These are phyloP conservation scores for Drosophila macrothrix DNA, from an alignment of 2,888 invertebrate genomes.

Conservation along the genomic window DNA sequence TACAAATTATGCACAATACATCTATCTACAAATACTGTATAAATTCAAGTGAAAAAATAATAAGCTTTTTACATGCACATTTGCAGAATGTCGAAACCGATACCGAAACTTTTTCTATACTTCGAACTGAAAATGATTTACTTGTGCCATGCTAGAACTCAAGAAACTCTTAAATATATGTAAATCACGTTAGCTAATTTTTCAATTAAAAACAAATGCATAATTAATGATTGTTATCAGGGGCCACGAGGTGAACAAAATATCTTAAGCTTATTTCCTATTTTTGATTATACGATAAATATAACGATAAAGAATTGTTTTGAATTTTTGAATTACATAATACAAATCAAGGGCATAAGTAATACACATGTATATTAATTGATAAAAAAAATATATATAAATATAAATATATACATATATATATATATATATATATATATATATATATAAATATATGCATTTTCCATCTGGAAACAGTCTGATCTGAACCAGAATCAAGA, in stretches of 20 bases:
- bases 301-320: background rate
- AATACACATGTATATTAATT: background rate
- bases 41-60: constrained; percentile 24
- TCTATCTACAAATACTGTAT: constrained; percentile 20
- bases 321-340: background rate
- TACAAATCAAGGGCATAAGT: background rate
- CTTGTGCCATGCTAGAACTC: constrained; percentile 44
- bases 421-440: background rate
- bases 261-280: background rate
- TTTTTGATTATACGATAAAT: background rate
- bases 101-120: constrained; percentile 19
- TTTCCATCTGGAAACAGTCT: constrained; percentile 4
- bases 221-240: constrained; percentile 9
- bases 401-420: background rate
- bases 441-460: background rate
- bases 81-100: constrained; percentile 5
- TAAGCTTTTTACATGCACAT: constrained; percentile 23
- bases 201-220: constrained; percentile 6
- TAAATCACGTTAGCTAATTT: constrained; percentile 22
- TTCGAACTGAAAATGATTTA: constrained; percentile 53
- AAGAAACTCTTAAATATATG: constrained; percentile 13
- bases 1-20: constrained; percentile 40
- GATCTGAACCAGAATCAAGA: constrained; percentile 5
- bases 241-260: constrained; percentile 7
- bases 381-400: background rate